Percentiles rank a stretch among this genome's conserved stretches.
Conservation (phyloP, 1,140 invertebrate genomes). For the Aphaenogaster ashmeadi region DNA sequence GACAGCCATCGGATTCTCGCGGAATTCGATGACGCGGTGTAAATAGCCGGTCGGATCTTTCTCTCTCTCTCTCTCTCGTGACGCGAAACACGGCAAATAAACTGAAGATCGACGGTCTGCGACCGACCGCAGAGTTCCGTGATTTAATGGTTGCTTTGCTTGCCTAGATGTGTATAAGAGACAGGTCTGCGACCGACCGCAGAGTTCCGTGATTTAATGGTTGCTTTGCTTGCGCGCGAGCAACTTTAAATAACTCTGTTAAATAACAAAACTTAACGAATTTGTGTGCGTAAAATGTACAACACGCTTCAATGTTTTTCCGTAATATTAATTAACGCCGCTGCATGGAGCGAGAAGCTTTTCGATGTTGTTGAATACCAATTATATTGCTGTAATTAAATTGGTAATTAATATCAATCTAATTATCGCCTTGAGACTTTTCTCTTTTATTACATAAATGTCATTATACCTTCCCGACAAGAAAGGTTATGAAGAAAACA, state of each 20-base stretch:
- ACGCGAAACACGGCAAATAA: slow-evolving; percentile 48
- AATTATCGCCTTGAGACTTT: slow-evolving; percentile 8
- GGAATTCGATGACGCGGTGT: slow-evolving; percentile 79
- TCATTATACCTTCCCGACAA: neutral
- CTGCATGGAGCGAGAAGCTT: neutral
- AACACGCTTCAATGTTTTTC: neutral
- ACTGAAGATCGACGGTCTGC: slow-evolving; percentile 1
- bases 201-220: slow-evolving; percentile 55
- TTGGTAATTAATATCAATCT: neutral
- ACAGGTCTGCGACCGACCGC: slow-evolving; percentile 12
- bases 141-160: slow-evolving; percentile 49
- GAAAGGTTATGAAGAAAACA: neutral
- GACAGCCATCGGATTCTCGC: slow-evolving; percentile 72
- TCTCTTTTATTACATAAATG: neutral
- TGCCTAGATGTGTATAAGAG: no score
- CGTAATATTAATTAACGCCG: slow-evolving; percentile 21
- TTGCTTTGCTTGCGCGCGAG: slow-evolving; percentile 26
- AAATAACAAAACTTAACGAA: slow-evolving; percentile 39
- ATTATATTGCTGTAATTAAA: slow-evolving; percentile 1
- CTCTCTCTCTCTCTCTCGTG: slow-evolving; percentile 11
- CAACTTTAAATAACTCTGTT: slow-evolving; percentile 34
- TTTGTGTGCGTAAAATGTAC: neutral
- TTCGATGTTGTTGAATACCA: neutral
- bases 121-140: slow-evolving; percentile 36
- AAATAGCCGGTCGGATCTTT: slow-evolving; percentile 60